Evolutionary conservation across 2,113 vertebrate genomes (phyloP).

Genomic region (Sisor rabdophorus): DNA sequence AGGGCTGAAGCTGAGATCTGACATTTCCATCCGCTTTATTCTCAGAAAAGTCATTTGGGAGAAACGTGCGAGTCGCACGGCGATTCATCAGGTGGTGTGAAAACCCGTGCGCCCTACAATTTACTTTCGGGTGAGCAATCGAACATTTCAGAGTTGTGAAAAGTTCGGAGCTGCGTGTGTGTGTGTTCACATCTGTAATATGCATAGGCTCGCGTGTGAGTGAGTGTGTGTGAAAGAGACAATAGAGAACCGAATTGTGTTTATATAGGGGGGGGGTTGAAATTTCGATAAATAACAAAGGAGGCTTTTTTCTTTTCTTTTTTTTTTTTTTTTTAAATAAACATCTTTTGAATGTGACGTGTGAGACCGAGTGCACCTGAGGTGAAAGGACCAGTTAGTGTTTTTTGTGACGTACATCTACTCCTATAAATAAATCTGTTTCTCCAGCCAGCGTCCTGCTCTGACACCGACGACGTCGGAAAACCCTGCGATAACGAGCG

Average conservation of each 20-base stretch:
- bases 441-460: neutral
- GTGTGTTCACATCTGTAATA: conserved; percentile 25
- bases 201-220: neutral
- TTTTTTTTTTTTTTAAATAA: neutral
- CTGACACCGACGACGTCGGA: no score
- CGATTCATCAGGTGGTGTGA: neutral
- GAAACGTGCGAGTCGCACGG: neutral
- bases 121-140: neutral
- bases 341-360: neutral
- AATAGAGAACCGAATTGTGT: neutral
- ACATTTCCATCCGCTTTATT: neutral
- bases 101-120: neutral
- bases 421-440: neutral
- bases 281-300: neutral
- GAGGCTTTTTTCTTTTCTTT: neutral
- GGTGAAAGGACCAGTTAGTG: neutral
- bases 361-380: neutral
- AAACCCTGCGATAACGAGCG: neutral
- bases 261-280: neutral
- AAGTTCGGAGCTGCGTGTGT: neutral
- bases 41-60: neutral
- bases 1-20: neutral
- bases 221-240: neutral
- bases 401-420: neutral
- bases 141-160: neutral